phyloP scores from a whole-genome alignment of 1,140 invertebrate species.

The Ptiloglossa arizonensis region DNA sequence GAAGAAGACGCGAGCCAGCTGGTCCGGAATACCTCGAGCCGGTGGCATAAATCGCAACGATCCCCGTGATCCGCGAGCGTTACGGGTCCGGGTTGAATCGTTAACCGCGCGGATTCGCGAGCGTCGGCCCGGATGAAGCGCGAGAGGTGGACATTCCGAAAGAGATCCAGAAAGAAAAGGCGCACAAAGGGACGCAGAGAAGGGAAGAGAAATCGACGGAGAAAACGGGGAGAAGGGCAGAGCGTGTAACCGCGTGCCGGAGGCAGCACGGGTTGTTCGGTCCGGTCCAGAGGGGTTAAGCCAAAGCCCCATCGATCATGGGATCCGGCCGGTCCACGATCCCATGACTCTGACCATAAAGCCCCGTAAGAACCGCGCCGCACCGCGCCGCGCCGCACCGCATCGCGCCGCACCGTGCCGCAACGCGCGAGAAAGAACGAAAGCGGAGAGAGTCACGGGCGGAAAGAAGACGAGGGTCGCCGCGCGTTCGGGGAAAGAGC shows the following conservation, averaged over 20 bases:
- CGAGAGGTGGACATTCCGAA: constrained; percentile 7
- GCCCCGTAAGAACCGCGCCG: constrained; percentile 54
- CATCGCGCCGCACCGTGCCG: too few species aligned
- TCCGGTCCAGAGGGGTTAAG: constrained; percentile 66
- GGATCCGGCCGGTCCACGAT: constrained; percentile 66
- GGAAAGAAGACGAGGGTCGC: background rate
- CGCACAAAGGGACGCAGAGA: constrained; percentile 4
- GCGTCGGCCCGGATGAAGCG: background rate
- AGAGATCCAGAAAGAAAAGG: background rate
- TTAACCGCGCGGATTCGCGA: background rate
- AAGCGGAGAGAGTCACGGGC: background rate
- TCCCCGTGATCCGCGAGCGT: constrained; percentile 11
- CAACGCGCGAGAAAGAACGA: constrained; percentile 27
- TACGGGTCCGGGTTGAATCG: constrained; percentile 5
- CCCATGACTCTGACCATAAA: constrained; percentile 66
- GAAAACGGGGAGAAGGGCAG: constrained; percentile 20
- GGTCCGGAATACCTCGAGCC: too few species aligned
- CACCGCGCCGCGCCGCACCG: too few species aligned
- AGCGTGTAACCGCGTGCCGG: constrained; percentile 44
- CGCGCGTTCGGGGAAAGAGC: background rate
- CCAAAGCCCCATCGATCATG: constrained; percentile 73
- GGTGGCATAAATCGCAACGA: constrained; percentile 44
- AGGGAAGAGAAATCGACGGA: constrained; percentile 17
- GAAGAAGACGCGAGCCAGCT: too few species aligned
- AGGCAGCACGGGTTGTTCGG: constrained; percentile 55